A percentile compares a stretch with the other conserved stretches of the same genome.
Evolutionary conservation across 2,113 vertebrate genomes (phyloP).

Genomic region (Ciconia boyciana): DNA sequence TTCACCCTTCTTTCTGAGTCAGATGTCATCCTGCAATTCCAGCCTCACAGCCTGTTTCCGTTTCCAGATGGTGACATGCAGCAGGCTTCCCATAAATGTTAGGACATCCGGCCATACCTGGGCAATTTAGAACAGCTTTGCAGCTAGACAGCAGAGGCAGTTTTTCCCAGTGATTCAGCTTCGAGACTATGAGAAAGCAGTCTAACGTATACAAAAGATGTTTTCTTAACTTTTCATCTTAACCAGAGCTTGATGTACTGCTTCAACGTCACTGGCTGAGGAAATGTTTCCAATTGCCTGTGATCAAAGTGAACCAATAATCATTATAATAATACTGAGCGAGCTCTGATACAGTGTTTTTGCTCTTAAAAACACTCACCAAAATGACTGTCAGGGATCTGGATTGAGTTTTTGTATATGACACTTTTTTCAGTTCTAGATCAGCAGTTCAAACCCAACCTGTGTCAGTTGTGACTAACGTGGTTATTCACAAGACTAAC

Average conservation of each 20-base stretch:
- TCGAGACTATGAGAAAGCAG: constrained; percentile 28
- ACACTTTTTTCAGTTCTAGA: background rate
- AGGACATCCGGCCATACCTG: background rate
- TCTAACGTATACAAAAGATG: constrained; percentile 33
- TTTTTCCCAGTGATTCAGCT: constrained; percentile 59
- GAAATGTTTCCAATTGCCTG: constrained; percentile 41
- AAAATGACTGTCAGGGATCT: constrained; percentile 20
- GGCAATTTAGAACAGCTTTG: background rate
- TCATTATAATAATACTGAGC: background rate
- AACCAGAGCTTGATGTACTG: constrained; percentile 36
- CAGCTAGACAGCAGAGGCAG: constrained; percentile 41
- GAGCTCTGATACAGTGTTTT: background rate
- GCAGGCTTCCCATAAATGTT: background rate
- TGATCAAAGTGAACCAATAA: constrained; percentile 40
- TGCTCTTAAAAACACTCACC: background rate
- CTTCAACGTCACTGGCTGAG: constrained; percentile 5
- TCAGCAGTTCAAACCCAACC: background rate
- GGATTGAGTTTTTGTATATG: background rate
- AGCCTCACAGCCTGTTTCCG: background rate
- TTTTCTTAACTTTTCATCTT: constrained; percentile 62
- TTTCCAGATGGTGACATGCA: constrained; percentile 26
- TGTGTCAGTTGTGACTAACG: constrained; percentile 2
- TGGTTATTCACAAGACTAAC: constrained; percentile 28
- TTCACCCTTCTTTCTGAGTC: background rate
- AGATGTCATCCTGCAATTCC: background rate